A percentile compares a stretch with the other conserved stretches of the same genome.
phyloP scores from a whole-genome alignment of 1,140 invertebrate species.

The Halyomorpha halys region DNA sequence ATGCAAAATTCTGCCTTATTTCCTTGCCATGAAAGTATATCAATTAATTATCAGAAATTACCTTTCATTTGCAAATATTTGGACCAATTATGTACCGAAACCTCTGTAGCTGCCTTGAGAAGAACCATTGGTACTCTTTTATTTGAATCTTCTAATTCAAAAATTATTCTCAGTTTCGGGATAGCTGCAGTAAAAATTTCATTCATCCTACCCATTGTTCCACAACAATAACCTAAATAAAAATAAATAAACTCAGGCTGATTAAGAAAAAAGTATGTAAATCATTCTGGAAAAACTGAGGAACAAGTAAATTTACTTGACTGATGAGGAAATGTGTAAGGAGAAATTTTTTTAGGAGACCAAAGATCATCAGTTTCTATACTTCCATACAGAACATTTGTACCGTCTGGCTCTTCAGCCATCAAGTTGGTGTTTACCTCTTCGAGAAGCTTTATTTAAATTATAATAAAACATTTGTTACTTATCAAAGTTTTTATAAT shows the following conservation, averaged over 20 bases:
- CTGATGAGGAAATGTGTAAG: constrained; percentile 36
- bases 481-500: no score
- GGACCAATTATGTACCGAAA: constrained; percentile 54
- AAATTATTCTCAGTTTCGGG: constrained; percentile 44
- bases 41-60: not conserved
- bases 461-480: not conserved
- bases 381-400: constrained; percentile 29
- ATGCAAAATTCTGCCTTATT: no score
- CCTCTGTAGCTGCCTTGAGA: constrained; percentile 44
- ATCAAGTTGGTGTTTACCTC: constrained; percentile 34
- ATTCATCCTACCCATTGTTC: constrained; percentile 19
- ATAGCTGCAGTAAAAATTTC: constrained; percentile 43
- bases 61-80: constrained; percentile 40
- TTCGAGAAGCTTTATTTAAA: constrained; percentile 33
- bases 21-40: no score
- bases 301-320: constrained; percentile 33
- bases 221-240: constrained; percentile 5
- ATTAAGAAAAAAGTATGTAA: not conserved
- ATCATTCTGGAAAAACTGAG: not conserved
- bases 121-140: constrained; percentile 40
- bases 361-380: constrained; percentile 53
- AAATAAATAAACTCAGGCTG: not conserved
- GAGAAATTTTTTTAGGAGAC: constrained; percentile 54
- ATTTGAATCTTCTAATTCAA: constrained; percentile 46
- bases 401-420: constrained; percentile 33